Conservation (phyloP, 2,888 invertebrate species). For the Thereva nobilitata region DNA sequence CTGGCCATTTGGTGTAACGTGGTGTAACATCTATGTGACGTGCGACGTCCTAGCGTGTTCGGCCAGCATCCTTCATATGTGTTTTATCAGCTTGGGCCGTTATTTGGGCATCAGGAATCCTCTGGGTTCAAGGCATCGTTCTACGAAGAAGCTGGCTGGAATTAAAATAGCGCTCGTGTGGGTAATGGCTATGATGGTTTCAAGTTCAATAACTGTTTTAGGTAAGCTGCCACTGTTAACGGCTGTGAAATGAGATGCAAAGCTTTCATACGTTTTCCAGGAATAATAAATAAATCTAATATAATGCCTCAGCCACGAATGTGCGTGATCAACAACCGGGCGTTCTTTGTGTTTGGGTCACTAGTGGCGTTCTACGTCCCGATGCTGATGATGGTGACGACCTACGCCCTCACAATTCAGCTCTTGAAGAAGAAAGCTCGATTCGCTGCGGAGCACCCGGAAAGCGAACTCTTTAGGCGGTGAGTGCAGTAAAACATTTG, state of each 20-base stretch:
- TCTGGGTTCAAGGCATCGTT: constrained; percentile 80
- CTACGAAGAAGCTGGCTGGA: constrained; percentile 79
- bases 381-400: constrained; percentile 91
- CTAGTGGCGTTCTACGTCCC: constrained; percentile 94
- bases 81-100: constrained; percentile 83
- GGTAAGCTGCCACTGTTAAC: constrained; percentile 62
- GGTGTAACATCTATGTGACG: constrained; percentile 95
- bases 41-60: constrained; percentile 95
- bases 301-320: constrained; percentile 78
- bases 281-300: constrained; percentile 74
- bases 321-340: constrained; percentile 82
- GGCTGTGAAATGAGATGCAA: background rate
- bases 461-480: constrained; percentile 64
- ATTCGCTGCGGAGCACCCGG: constrained; percentile 69
- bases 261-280: constrained; percentile 56
- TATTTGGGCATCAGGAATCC: constrained; percentile 90
- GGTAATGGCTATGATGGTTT: constrained; percentile 87
- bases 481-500: constrained; percentile 45
- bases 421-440: constrained; percentile 79
- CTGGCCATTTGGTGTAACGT: constrained; percentile 89
- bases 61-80: constrained; percentile 94
- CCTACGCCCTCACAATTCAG: constrained; percentile 87
- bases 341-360: constrained; percentile 90
- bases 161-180: constrained; percentile 91
- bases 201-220: constrained; percentile 81